Percentiles rank a stretch among this genome's conserved stretches.
Conservation (phyloP, 1,140 invertebrate species). For the Holotrichia oblita region DNA sequence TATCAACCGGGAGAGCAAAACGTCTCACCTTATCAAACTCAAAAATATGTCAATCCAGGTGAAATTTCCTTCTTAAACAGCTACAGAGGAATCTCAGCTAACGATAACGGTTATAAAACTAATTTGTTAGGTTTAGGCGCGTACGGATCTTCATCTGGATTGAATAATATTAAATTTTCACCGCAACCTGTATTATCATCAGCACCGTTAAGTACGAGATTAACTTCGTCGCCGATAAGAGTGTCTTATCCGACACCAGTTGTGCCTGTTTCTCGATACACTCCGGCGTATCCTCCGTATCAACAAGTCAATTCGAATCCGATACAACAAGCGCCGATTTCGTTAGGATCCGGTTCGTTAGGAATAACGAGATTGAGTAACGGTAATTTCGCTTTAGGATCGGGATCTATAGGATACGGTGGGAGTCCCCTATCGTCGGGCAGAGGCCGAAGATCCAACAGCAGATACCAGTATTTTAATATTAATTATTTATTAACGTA, state of each 20-base stretch:
- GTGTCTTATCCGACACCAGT: background rate
- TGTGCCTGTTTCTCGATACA: background rate
- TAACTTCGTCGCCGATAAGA: background rate
- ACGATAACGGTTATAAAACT: background rate
- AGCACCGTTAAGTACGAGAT: background rate
- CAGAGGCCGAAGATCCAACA: background rate
- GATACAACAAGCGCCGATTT: background rate
- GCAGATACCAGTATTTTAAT: constrained; percentile 18
- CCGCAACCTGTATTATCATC: background rate
- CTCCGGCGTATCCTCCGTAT: background rate
- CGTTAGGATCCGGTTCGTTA: constrained; percentile 47
- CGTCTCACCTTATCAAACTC: background rate
- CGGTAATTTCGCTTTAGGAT: constrained; percentile 47
- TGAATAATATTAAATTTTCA: background rate
- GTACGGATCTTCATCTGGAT: background rate
- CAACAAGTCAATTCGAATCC: background rate
- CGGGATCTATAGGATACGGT: constrained; percentile 48
- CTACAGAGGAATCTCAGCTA: background rate
- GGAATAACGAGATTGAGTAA: constrained; percentile 44
- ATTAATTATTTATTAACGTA: background rate
- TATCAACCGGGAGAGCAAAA: background rate
- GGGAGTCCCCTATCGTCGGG: constrained; percentile 22
- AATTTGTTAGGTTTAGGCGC: background rate
- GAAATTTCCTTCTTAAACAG: background rate
- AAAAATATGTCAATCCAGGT: background rate